A percentile compares a stretch with the other conserved stretches of the same genome.
These are phyloP conservation scores for Halocynthia aurantium DNA, from an alignment of 23 tunicate species.

Conservation along the genomic window DNA sequence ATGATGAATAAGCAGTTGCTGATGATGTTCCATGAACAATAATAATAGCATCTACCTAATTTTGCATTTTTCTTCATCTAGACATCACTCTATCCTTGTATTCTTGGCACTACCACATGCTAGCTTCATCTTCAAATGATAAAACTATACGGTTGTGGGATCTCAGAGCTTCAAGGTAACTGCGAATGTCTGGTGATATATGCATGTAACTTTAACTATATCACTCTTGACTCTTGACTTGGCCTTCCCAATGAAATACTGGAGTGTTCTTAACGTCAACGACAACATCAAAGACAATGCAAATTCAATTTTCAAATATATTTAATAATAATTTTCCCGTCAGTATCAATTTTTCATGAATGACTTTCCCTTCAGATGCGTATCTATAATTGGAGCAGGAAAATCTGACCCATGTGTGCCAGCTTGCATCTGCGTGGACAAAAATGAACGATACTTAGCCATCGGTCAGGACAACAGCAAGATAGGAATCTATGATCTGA, in stretches of 20 bases:
- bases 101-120: conserved; percentile 54
- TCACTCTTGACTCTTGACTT: no score
- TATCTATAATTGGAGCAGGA: conserved; percentile 64
- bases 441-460: conserved; percentile 38
- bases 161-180: conserved; percentile 41
- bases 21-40: neutral
- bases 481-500: conserved; percentile 54
- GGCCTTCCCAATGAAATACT: neutral
- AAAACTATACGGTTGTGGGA: conserved; percentile 72
- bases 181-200: neutral
- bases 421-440: conserved; percentile 59
- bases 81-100: conserved; percentile 50
- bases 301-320: neutral
- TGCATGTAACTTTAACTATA: no score
- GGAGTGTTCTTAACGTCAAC: neutral
- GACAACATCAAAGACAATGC: neutral
- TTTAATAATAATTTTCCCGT: neutral
- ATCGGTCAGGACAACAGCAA: conserved; percentile 33
- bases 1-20: neutral
- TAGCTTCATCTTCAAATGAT: conserved; percentile 68
- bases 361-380: conserved; percentile 20
- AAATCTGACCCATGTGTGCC: conserved; percentile 24
- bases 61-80: neutral
- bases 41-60: no score
- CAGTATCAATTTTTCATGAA: neutral